Evolutionary conservation across 1,140 invertebrate species (phyloP), one percentile per base, ranked within the genome.

Genomic region (Pseudomyrmex concolor): DNA sequence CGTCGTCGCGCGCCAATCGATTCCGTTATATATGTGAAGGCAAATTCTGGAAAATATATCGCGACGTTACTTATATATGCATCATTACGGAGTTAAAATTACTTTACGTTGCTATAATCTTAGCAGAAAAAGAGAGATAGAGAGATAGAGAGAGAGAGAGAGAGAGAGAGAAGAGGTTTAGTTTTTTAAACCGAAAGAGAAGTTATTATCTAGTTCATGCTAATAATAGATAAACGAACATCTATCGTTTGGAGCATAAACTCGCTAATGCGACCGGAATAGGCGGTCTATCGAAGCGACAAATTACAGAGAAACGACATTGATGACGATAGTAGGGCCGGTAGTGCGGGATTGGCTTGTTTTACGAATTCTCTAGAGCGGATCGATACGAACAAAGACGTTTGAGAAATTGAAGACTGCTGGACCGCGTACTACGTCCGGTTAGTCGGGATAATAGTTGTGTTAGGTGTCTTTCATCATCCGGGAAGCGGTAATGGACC

Each of bases 321-420:
- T 64, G 60, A 64, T 60, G 64, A 50, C 15, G 43, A 51, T 43
- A 34, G 22, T 50, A 13, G 25, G 12, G 43, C 8, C 0, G 5
- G 62, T 45, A 78, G 12, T 2, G 34, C 34, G 0, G 34, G 54
- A 13, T 17, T 48, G 43, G 7, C 54, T 59, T 70, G 54, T 71
- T 80, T 80, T 70, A 80, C 67, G 76, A 80, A 70, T 71, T 80
- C 43, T 48, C 59, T n/a, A 62, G n/a, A 51, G n/a, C n/a, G 62
- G 70, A 87, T 87, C 85, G 86, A 87, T 87, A 87, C 12, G 55
- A 15, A 51, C 55, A 70, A 34, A 84, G 82, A 80, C 74, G 57
- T 87, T 87, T 84, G 72, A 43, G 62, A 59, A 70, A 80, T 80
- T 80, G 66, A 84, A 73, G 86, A 86, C 81, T 50, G 43, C 51